A percentile compares a stretch with the other conserved stretches of the same genome.
These are phyloP conservation scores for Lycorma delicatula DNA, from an alignment of 1,140 invertebrate species.

Conservation along the genomic window DNA sequence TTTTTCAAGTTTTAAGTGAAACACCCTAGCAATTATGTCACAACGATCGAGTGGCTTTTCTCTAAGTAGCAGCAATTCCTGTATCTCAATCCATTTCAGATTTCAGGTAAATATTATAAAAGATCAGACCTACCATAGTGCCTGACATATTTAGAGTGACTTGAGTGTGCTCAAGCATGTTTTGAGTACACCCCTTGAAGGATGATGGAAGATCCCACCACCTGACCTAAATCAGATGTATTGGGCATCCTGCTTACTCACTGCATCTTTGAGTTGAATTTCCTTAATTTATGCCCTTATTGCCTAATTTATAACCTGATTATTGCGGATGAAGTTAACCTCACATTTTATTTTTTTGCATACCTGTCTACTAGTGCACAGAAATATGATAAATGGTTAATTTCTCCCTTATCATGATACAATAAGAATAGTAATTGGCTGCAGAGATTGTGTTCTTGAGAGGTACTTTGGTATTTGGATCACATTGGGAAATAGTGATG, in stretches of 20 bases:
- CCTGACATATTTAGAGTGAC: slow-evolving; percentile 40
- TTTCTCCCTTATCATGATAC: slow-evolving; percentile 28
- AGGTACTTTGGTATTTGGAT: background rate
- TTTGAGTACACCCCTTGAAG: slow-evolving; percentile 36
- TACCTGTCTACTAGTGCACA: slow-evolving; percentile 40
- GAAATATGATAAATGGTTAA: slow-evolving; percentile 29
- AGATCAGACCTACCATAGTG: slow-evolving; percentile 33
- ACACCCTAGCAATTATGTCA: slow-evolving; percentile 9
- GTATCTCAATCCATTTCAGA: slow-evolving; percentile 25
- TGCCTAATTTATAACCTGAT: slow-evolving; percentile 40
- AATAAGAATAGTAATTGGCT: slow-evolving; percentile 29
- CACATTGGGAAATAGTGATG: slow-evolving; percentile 8
- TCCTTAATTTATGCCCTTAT: no score
- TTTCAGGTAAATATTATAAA: slow-evolving; percentile 24
- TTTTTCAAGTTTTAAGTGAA: slow-evolving; percentile 13
- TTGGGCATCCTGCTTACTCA: slow-evolving; percentile 15
- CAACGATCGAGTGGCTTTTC: background rate
- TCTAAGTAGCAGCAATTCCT: slow-evolving; percentile 3
- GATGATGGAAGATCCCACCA: slow-evolving; percentile 35
- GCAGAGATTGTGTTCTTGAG: slow-evolving; percentile 26
- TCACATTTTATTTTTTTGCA: slow-evolving; percentile 41
- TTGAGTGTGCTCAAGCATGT: slow-evolving; percentile 38
- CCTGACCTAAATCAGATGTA: slow-evolving; percentile 21
- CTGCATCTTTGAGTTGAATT: slow-evolving; percentile 36
- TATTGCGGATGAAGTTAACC: slow-evolving; percentile 36